Conservation (phyloP, 2,888 invertebrate species). For the Meliscaeva auricollis region DNA sequence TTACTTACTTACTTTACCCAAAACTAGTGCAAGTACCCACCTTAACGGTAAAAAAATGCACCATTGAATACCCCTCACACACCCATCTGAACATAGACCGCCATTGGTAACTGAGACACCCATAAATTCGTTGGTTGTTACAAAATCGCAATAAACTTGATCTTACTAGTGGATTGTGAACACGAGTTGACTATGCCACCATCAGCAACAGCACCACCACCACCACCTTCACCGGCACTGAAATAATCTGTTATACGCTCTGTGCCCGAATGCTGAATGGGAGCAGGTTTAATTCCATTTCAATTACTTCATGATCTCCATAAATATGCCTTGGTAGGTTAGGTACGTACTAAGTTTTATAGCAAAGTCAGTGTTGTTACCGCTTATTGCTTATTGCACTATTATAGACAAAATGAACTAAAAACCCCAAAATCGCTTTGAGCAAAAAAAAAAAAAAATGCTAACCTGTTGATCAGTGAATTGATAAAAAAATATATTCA, state of each 20-base stretch:
- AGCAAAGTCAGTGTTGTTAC: background rate
- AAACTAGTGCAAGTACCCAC: slow-evolving; percentile 47
- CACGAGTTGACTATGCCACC: slow-evolving; percentile 67
- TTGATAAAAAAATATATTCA: slow-evolving; percentile 60
- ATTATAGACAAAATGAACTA: slow-evolving; percentile 4
- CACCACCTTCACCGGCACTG: slow-evolving; percentile 3
- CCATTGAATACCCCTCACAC: slow-evolving; percentile 37
- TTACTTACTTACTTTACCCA: background rate
- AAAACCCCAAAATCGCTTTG: slow-evolving; percentile 40
- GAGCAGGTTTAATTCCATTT: slow-evolving; percentile 75
- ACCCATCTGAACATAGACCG: slow-evolving; percentile 40
- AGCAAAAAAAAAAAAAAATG: slow-evolving; percentile 21
- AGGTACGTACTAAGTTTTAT: slow-evolving; percentile 27
- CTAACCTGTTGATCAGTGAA: slow-evolving; percentile 68
- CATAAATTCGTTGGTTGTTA: slow-evolving; percentile 71
- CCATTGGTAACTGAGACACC: slow-evolving; percentile 61
- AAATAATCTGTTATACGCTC: slow-evolving; percentile 32
- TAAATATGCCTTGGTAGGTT: slow-evolving; percentile 43
- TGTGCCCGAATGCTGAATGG: slow-evolving; percentile 49
- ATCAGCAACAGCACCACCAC: background rate
- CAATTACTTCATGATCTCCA: slow-evolving; percentile 73
- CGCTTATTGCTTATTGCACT: slow-evolving; percentile 16
- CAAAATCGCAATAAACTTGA: slow-evolving; percentile 76
- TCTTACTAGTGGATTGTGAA: slow-evolving; percentile 73
- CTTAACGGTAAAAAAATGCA: slow-evolving; percentile 57